These are phyloP conservation scores for Eupeodes corollae DNA, from an alignment of 1,140 invertebrate species.

Conservation along the genomic window DNA sequence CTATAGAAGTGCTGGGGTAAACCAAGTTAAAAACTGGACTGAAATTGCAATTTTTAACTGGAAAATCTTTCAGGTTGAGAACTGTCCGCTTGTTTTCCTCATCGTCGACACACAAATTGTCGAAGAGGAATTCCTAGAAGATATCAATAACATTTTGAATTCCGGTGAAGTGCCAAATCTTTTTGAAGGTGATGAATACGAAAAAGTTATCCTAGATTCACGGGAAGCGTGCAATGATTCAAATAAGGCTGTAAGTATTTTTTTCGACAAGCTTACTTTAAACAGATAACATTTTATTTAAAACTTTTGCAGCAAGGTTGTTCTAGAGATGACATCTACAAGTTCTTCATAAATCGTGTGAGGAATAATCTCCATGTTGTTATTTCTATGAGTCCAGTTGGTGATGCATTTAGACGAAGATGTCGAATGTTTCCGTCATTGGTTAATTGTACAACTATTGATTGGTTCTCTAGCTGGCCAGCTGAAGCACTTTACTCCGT, in stretches of 20 bases:
- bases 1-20: slow-evolving; percentile 54
- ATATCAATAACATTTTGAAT: slow-evolving; percentile 84
- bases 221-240: slow-evolving; percentile 56
- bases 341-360: slow-evolving; percentile 70
- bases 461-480: slow-evolving; percentile 88
- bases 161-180: slow-evolving; percentile 78
- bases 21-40: slow-evolving; percentile 44
- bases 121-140: slow-evolving; percentile 84
- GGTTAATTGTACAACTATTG: slow-evolving; percentile 87
- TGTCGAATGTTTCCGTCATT: slow-evolving; percentile 82
- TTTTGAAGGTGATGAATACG: slow-evolving; percentile 73
- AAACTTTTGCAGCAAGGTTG: slow-evolving; percentile 36
- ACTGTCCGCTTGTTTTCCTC: slow-evolving; percentile 75
- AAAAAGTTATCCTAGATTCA: slow-evolving; percentile 63
- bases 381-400: slow-evolving; percentile 81
- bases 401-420: slow-evolving; percentile 66
- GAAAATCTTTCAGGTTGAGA: slow-evolving; percentile 39
- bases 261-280: slow-evolving; percentile 11
- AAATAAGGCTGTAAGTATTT: slow-evolving; percentile 45
- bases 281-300: not conserved
- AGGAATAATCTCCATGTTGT: slow-evolving; percentile 71
- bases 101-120: slow-evolving; percentile 83
- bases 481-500: slow-evolving; percentile 76
- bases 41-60: slow-evolving; percentile 52
- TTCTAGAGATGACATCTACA: slow-evolving; percentile 66